Base-by-base conservation (phyloP, 2,797 vertebrate species). In the Microcaecilia unicolor region DNA sequence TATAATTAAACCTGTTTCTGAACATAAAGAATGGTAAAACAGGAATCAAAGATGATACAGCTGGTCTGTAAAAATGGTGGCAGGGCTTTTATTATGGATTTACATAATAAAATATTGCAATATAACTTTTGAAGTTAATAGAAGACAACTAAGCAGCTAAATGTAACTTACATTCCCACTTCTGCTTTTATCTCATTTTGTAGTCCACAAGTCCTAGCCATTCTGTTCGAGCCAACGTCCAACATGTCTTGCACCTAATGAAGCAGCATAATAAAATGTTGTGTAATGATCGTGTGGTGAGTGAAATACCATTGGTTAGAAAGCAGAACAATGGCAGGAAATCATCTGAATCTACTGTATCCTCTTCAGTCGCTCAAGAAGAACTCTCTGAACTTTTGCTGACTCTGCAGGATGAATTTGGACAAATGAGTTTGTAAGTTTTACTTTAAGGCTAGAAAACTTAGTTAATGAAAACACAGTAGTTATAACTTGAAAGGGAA, bases 151-250 rank as follows among this genome's bases (percentile, higher is more conserved):
- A n/a, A n/a, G n/a, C n/a, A n/a, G n/a, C n/a, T n/a, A n/a, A n/a
- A n/a, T n/a, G n/a, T n/a, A n/a, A n/a, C n/a, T n/a, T n/a, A 4
- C 11, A 13, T 15, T 15, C 13, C 19, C 10, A 7, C 9, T 4
- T 15, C 6, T 23, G 15, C 17, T 2, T 25, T 18, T 2, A 18
- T 44, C 30, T 46, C 36, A 21, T 22, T 23, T 34, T 67, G 27
- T 47, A 99, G 94, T 96, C 95, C 3, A 93, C 87, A 1, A 83
- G 84, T 33, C 70, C 85, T 31, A 99, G 93, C 64, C 94, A 99
- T 58, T 96, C 95, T 0, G 95, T 99, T 23, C 79, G 89, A 11
- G 95, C 95, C 39, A 99, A 98, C 0, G 92, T 99, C 31, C 95
- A 99, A 50, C 86, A 92, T 0, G 95, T 99, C 27, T 57, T 98